A percentile compares a stretch with the other conserved stretches of the same genome.
Conservation (phyloP, 2,113 vertebrate genomes). For the Hemibagrus wyckioides region DNA sequence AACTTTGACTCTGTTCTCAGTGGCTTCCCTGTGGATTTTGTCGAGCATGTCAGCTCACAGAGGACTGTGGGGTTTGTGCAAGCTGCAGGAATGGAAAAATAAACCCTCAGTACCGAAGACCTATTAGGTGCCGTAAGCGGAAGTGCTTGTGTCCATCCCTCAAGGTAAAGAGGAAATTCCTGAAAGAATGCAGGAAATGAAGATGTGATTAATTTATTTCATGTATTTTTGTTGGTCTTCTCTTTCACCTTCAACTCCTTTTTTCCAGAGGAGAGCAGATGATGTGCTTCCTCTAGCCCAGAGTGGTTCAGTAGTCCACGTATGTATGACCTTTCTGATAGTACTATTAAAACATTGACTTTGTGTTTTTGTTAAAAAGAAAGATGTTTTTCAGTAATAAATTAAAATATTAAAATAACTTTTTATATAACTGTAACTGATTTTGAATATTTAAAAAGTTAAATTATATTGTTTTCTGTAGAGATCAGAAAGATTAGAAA, state of each 20-base stretch:
- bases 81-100: conserved; percentile 73
- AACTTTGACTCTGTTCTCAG: conserved; percentile 58
- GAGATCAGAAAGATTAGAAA: conserved; percentile 22
- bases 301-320: background rate
- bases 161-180: conserved; percentile 62
- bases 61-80: conserved; percentile 81
- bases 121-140: conserved; percentile 69
- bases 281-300: background rate
- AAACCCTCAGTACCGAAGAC: conserved; percentile 63
- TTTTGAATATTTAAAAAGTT: background rate
- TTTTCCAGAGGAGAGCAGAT: conserved; percentile 44
- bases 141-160: conserved; percentile 74
- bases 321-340: background rate
- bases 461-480: background rate
- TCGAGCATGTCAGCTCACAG: conserved; percentile 76
- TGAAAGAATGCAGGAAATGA: background rate
- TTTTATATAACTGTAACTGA: background rate
- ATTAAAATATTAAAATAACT: too few relatives aligned
- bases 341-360: background rate
- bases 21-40: conserved; percentile 83
- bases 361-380: background rate
- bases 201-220: background rate
- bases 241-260: background rate
- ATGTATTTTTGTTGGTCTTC: background rate
- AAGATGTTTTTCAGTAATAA: background rate